phyloP scores from a whole-genome alignment of 2,888 invertebrate genomes.

The Sesamia inferens region DNA sequence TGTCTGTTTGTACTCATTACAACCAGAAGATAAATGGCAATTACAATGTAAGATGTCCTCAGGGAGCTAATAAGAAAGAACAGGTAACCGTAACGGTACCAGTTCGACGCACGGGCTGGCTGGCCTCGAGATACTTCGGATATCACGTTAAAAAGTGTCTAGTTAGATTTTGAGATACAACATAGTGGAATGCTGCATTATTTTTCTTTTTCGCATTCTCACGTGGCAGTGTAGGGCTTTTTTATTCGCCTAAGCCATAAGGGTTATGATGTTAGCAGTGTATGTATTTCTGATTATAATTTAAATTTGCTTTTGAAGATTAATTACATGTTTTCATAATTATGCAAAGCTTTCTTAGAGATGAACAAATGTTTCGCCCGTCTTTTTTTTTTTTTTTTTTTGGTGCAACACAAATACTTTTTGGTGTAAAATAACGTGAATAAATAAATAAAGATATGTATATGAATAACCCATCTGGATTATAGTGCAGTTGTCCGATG shows the following conservation, averaged over 20 bases:
- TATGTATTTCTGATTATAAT: not conserved
- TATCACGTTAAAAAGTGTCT: conserved; percentile 52
- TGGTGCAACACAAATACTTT: not conserved
- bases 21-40: conserved; percentile 55
- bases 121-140: conserved; percentile 57
- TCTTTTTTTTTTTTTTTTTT: not conserved
- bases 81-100: conserved; percentile 73
- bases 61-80: conserved; percentile 65
- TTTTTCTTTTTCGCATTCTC: not conserved
- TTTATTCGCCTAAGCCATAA: not conserved
- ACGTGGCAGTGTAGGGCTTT: conserved; percentile 1
- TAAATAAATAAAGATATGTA: not conserved
- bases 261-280: not conserved
- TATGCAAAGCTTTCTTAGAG: not conserved
- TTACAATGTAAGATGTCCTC: conserved; percentile 58
- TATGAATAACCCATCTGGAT: not conserved
- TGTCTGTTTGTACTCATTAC: conserved; percentile 43
- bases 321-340: not conserved
- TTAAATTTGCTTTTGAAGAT: not conserved
- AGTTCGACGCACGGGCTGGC: conserved; percentile 68
- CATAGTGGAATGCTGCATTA: conserved; percentile 9
- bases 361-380: not conserved
- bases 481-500: not conserved
- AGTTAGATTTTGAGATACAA: conserved; percentile 44
- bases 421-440: not conserved